Percentiles rank a stretch among this genome's conserved stretches.
phyloP scores from a whole-genome alignment of 2,888 invertebrate species.

The Drosophila barbarae region DNA sequence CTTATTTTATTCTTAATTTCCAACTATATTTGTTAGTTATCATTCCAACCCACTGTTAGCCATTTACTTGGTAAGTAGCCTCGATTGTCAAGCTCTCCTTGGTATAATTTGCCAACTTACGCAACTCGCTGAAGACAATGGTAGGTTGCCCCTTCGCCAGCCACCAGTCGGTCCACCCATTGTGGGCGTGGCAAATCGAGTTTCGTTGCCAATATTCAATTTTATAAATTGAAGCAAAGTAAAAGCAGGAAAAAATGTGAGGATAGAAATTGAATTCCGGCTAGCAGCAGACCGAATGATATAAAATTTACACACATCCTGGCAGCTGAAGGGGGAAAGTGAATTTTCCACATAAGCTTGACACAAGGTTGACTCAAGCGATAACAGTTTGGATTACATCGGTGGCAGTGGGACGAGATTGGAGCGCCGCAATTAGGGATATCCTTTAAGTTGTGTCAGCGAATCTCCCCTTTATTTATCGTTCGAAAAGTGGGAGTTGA shows the following conservation, averaged over 20 bases:
- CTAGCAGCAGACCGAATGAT: slow-evolving; percentile 37
- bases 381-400: slow-evolving; percentile 29
- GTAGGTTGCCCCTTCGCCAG: slow-evolving; percentile 39
- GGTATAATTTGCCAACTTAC: slow-evolving; percentile 60
- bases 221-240: slow-evolving; percentile 70
- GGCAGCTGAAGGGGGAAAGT: not conserved
- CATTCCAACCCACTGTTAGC: slow-evolving; percentile 32
- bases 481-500: slow-evolving; percentile 16
- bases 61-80: slow-evolving; percentile 24
- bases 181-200: slow-evolving; percentile 56
- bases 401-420: not conserved
- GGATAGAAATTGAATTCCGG: slow-evolving; percentile 57
- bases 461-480: slow-evolving; percentile 1
- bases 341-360: slow-evolving; percentile 13
- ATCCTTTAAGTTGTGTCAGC: slow-evolving; percentile 16
- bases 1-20: no score
- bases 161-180: not conserved
- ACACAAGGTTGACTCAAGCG: slow-evolving; percentile 21
- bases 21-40: fast-evolving
- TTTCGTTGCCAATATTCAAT: slow-evolving; percentile 71
- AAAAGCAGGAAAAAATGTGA: slow-evolving; percentile 46
- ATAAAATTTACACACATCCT: slow-evolving; percentile 49
- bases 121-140: slow-evolving; percentile 56
- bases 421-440: slow-evolving; percentile 14
- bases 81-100: not conserved